These are phyloP conservation scores for Herpailurus yagouaroundi DNA, from an alignment of 2,113 vertebrate genomes.

Conservation along the genomic window DNA sequence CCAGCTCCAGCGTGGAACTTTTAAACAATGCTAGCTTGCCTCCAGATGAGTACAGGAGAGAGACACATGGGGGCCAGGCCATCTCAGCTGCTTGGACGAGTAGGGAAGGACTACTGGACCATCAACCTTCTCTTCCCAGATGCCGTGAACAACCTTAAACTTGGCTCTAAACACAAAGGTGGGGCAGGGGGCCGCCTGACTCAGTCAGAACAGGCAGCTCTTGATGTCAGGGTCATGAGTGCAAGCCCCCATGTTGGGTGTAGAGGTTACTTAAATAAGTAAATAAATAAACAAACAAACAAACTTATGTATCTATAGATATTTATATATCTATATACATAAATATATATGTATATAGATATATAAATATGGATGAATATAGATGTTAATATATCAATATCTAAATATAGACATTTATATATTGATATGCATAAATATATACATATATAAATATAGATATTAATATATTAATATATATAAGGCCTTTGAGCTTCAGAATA, in stretches of 20 bases:
- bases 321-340: too few relatives aligned
- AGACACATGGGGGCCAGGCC: background rate
- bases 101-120: fast-evolving
- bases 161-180: background rate
- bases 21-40: background rate
- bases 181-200: too few relatives aligned
- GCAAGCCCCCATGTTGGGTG: background rate
- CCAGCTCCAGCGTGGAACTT: background rate
- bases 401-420: too few relatives aligned
- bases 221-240: background rate
- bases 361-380: too few relatives aligned
- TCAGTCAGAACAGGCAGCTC: background rate
- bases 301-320: background rate
- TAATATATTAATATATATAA: too few relatives aligned
- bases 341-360: too few relatives aligned
- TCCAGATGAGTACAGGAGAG: background rate
- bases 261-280: background rate
- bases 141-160: background rate
- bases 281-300: too few relatives aligned
- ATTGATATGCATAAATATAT: too few relatives aligned
- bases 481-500: too few relatives aligned
- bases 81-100: background rate
- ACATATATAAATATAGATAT: too few relatives aligned
- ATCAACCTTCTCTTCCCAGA: background rate
- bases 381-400: too few relatives aligned